These are phyloP conservation scores for Octonoba sinensis DNA, from an alignment of 2,888 invertebrate species.

Conservation along the genomic window DNA sequence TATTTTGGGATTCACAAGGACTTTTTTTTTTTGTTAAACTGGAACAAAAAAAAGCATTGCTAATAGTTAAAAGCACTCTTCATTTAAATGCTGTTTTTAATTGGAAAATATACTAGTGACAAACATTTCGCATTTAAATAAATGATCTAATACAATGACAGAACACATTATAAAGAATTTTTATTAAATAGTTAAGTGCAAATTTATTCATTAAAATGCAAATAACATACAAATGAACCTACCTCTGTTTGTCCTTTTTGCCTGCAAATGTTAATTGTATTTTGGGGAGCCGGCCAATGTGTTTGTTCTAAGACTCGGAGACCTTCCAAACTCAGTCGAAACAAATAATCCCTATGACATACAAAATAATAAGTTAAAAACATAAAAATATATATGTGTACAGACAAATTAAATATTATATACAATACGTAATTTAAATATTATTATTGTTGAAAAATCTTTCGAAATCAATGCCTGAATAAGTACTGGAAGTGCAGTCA, in stretches of 20 bases:
- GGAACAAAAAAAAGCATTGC: not conserved
- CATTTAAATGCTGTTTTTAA: not conserved
- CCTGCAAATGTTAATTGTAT: slow-evolving; percentile 81
- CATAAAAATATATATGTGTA: not conserved
- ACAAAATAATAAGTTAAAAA: not conserved
- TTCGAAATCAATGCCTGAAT: no score
- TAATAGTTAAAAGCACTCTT: not conserved
- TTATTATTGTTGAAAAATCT: no score
- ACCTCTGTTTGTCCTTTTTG: slow-evolving; percentile 87
- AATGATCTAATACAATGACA: not conserved
- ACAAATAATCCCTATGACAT: slow-evolving; percentile 81
- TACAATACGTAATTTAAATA: not conserved
- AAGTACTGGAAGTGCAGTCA: no score
- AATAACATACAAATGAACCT: not conserved
- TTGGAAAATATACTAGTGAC: not conserved
- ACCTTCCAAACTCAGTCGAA: slow-evolving; percentile 82
- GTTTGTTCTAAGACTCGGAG: slow-evolving; percentile 82
- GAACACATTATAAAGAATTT: not conserved
- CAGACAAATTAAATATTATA: not conserved
- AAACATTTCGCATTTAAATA: not conserved
- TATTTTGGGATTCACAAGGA: no score
- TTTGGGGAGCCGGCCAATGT: slow-evolving; percentile 81
- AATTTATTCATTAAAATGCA: no score
- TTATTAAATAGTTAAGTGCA: not conserved
- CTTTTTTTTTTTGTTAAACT: no score